Evolutionary conservation across 2,888 invertebrate genomes (phyloP).

Genomic region (Syrista parreyssii): DNA sequence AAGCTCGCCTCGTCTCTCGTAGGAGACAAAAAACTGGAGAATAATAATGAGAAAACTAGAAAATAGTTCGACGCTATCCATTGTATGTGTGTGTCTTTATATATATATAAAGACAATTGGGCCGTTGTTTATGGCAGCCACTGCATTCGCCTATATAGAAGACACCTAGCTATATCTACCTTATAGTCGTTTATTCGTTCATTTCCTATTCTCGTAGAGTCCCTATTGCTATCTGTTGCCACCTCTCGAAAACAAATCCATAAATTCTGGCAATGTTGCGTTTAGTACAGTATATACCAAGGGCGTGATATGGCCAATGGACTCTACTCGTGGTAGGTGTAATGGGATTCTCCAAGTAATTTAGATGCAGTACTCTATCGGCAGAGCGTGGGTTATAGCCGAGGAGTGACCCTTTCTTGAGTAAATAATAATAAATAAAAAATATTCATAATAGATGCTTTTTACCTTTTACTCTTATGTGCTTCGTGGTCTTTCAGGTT

Average conservation of each 20-base stretch:
- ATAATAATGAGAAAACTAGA: neutral
- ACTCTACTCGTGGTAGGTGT: constrained; percentile 21
- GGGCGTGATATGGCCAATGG: neutral
- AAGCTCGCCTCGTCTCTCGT: neutral
- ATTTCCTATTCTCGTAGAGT: constrained; percentile 20
- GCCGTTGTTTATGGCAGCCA: neutral
- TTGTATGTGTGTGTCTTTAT: neutral
- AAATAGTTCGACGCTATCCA: neutral
- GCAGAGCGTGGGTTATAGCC: constrained; percentile 17
- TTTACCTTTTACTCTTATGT: neutral
- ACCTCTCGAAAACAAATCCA: constrained; percentile 30
- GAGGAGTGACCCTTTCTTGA: neutral
- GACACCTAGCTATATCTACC: neutral
- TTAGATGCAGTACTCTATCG: constrained; percentile 25
- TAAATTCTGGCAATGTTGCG: constrained; percentile 25
- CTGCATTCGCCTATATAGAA: neutral
- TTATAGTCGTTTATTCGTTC: constrained; percentile 23
- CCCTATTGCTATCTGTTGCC: constrained; percentile 23
- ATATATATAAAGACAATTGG: neutral
- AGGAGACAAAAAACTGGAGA: neutral
- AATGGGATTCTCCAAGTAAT: constrained; percentile 29
- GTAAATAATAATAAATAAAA: neutral
- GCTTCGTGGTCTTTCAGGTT: no score
- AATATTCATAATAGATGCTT: neutral
- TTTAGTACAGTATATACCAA: neutral